Base-by-base conservation (phyloP, 2,113 vertebrate species). In the Brachypteracias leptosomus region DNA sequence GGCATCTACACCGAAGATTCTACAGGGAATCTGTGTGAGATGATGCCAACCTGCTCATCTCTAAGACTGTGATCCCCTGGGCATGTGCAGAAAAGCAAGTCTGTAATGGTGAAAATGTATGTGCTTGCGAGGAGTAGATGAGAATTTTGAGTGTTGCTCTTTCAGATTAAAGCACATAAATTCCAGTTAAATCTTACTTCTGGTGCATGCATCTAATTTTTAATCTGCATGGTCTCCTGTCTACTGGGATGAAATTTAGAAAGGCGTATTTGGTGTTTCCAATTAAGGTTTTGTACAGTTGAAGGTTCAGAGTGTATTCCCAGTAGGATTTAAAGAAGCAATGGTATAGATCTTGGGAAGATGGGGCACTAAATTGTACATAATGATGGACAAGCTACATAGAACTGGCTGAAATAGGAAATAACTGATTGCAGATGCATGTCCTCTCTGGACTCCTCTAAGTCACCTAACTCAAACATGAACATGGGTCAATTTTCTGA, bases 221-320 rank as follows among this genome's bases (percentile, higher is more conserved):
- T 72, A 76, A 85, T 70, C 79, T 49, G 24, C 33, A 22, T 62
- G 18, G 44, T 76, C 40, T 44, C 44, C 68, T 85, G 21, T 88
- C 67, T 88, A 35, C 18, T 5, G 2, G 49, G 47, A 47, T 83
- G 62, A 90, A 71, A 85, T 49, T 79, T 76, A 76, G 51, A 68
- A 87, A 88, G 74, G 25, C 51, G 40, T 61, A 31, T 89, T 94
- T 85, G 85, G 66, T 88, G 57, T 84, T 96, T 81, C 88, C 42
- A 54, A 1, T 85, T 85, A 66, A 20, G 28, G 14, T 52, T 93
- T 89, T 74, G 10, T 70, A 88, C 52, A 21, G 77, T 47, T 71
- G 51, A 78, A 94, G 84, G 85, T 81, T 63, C 28, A 20, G 35
- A 46, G 33, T 21, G 22, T 49, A 36, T 62, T 91, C 51, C 81